Evolutionary conservation across 1,140 invertebrate species (phyloP), one percentile per base, ranked within the genome.

Genomic region (Lethocerus indicus): DNA sequence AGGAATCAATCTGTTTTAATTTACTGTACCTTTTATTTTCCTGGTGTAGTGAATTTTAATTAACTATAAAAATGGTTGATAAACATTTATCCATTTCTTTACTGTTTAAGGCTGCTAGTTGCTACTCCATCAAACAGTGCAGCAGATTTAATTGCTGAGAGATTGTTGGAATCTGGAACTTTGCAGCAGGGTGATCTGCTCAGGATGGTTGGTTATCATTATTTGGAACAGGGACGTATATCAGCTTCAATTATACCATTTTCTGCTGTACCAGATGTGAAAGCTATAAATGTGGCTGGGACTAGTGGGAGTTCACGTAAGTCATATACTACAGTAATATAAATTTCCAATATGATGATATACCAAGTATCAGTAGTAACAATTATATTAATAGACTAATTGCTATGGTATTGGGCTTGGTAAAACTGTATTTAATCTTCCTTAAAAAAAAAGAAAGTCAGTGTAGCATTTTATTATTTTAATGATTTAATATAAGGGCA

Each of bases 111-210:
- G 53, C 72, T 94, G 40, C 59, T 95, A 24, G 72, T 91, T 26
- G 84, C 81, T 23, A 80, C 88, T 9, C 89, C 90, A 1, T 89
- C 88, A 1, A 92, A 92, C 58, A 87, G 82, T 63, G 81, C 87
- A 12, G 82, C 87, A 3, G 86, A 93, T 71, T 67, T 44, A 4
- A 26, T 44, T n/a, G 23, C 42, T 5, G 24, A 28, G n/a, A 26
- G 42, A 4, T n/a, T 44, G 12, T 16, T 44, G 9, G 42, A 44
- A 7, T 14, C 23, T 6, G 42, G 42, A 4, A 44, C 27, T 27
- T 12, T 44, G 2, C 1, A 42, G 26, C 40, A 42, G 26, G 40
- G 40, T 5, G 40, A 42, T 42, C n/a, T 42, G 5, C 21, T 42
- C 3, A 20, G 40, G 23, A 42, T 42, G 40, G 40, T 42, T 23